These are phyloP conservation scores for Arbacia lixula DNA, from an alignment of 53 echinoderm and acorn worm genomes.

Conservation along the genomic window DNA sequence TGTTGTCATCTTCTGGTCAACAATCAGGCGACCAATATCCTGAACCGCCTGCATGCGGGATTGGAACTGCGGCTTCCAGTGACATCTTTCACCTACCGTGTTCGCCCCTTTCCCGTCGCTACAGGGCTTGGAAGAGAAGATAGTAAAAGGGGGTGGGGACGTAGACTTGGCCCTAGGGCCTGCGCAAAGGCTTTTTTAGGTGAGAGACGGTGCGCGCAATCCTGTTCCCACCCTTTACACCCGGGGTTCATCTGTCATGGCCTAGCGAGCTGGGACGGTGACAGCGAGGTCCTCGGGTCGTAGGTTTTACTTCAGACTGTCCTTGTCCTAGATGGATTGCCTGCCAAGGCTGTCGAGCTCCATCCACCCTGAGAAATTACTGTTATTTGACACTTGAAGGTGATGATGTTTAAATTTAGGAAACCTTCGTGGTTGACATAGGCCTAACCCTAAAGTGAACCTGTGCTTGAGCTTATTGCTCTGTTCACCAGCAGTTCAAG, in stretches of 20 bases:
- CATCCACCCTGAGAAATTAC: constrained; percentile 26
- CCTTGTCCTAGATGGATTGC: constrained; percentile 55
- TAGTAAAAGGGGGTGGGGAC: too few species aligned
- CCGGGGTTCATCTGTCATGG: constrained; percentile 43
- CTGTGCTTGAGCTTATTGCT: too few species aligned
- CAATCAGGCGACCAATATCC: constrained; percentile 60
- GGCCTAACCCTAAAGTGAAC: too few species aligned
- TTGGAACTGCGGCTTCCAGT: constrained; percentile 47
- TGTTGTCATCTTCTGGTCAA: constrained; percentile 52
- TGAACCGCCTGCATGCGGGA: too few species aligned
- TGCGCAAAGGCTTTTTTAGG: too few species aligned
- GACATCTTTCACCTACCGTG: constrained; percentile 63
- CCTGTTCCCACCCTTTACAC: constrained; percentile 31
- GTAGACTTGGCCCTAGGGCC: too few species aligned
- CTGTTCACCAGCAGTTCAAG: too few species aligned
- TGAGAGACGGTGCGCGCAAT: constrained; percentile 46
- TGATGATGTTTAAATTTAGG: too few species aligned
- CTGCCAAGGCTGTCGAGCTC: constrained; percentile 52
- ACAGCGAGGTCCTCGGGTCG: constrained; percentile 60
- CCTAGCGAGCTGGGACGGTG: constrained; percentile 48
- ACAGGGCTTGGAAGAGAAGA: constrained; percentile 44
- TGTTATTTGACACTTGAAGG: constrained; percentile 15
- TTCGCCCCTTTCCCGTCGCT: constrained; percentile 71
- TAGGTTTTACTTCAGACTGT: constrained; percentile 52
- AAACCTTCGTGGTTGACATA: too few species aligned